phyloP scores from a whole-genome alignment of 2,113 vertebrate genomes.

The Dromas ardeola region DNA sequence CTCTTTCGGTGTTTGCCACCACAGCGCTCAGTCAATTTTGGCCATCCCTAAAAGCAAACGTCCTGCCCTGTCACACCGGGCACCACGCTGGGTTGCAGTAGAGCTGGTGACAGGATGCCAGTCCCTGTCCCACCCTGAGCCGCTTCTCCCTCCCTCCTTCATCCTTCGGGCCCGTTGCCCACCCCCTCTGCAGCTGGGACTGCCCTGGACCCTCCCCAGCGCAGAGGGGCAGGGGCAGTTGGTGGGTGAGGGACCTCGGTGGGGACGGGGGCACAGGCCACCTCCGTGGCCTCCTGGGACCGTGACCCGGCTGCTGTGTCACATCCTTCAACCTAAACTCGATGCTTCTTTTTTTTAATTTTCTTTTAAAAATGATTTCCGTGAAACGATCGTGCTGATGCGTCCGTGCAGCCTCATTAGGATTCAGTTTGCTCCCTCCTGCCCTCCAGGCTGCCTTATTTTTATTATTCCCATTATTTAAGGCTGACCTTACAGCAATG shows the following conservation, averaged over 20 bases:
- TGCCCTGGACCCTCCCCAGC: background rate
- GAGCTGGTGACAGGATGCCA: background rate
- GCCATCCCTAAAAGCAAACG: background rate
- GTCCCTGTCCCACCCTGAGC: rapidly evolving
- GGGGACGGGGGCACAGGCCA: background rate
- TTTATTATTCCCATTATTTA: constrained; percentile 1
- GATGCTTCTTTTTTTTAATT: background rate
- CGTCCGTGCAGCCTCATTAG: background rate
- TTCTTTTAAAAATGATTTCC: rapidly evolving
- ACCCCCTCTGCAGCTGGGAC: background rate
- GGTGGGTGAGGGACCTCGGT: background rate
- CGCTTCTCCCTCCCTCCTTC: background rate
- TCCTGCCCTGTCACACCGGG: background rate
- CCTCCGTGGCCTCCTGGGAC: rapidly evolving
- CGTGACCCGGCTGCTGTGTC: background rate
- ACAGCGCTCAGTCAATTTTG: background rate
- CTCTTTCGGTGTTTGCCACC: background rate
- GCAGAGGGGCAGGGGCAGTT: background rate
- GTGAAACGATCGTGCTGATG: background rate
- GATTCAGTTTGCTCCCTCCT: background rate
- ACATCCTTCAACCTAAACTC: background rate
- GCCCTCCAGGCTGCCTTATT: background rate
- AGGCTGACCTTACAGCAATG: background rate
- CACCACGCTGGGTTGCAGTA: rapidly evolving
- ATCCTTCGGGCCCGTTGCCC: background rate